Evolutionary conservation across 2,797 vertebrate genomes (phyloP).

Genomic region (Sebastes diaconus): DNA sequence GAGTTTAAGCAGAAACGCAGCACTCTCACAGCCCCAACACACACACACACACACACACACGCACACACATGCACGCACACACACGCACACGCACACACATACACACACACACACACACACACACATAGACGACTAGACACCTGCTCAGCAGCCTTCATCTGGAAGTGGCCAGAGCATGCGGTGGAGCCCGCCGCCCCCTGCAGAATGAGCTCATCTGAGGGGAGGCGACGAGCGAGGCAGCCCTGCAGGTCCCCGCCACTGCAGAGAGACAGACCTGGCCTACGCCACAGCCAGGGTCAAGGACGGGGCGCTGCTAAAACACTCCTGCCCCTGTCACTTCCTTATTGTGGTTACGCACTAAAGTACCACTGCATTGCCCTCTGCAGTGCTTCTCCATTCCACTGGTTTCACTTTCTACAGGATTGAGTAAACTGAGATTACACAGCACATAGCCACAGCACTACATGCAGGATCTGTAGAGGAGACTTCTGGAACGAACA

Average conservation of each 20-base stretch:
- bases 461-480: neutral
- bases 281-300: conserved; percentile 57
- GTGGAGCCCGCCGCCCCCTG: conserved; percentile 60
- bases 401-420: conserved; percentile 36
- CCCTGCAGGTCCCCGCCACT: conserved; percentile 63
- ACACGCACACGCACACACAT: neutral
- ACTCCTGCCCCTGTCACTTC: conserved; percentile 32
- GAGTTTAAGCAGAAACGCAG: conserved; percentile 47
- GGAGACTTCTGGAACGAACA: conserved; percentile 41
- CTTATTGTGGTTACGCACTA: conserved; percentile 33
- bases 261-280: conserved; percentile 62
- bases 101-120: neutral
- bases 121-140: conserved; percentile 45
- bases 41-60: neutral
- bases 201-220: conserved; percentile 79
- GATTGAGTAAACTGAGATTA: conserved; percentile 44
- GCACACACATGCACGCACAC: neutral
- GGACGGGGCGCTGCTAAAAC: conserved; percentile 43
- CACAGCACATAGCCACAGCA: neutral
- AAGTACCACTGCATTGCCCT: conserved; percentile 26
- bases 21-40: conserved; percentile 13
- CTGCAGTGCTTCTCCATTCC: conserved; percentile 28
- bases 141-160: conserved; percentile 75
- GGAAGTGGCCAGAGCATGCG: conserved; percentile 56
- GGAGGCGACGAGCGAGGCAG: conserved; percentile 27